Base-by-base conservation (phyloP, 2,113 vertebrate species). In the Chitala chitala region DNA sequence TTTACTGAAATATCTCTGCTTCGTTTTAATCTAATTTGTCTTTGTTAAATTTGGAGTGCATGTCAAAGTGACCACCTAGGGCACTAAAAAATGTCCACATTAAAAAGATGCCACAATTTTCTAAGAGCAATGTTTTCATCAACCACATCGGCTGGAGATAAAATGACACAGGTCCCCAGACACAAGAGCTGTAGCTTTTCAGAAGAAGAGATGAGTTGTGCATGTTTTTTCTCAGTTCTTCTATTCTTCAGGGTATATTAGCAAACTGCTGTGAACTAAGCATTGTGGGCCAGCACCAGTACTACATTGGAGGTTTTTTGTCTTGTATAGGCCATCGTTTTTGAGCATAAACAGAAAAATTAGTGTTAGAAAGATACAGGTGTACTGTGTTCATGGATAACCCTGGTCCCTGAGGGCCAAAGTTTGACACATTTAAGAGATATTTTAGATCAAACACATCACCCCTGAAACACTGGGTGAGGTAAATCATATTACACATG, bases 21-120 rank as follows among this genome's bases (percentile, higher is more conserved):
- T 63, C 17, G n/a, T 63, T 36, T 63, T 38, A n/a, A 63, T 63
- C 59, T 61, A 61, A 61, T 61, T 61, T 61, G 38, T 17, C 59
- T 63, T 63, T 63, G 33, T 63, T 36, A 63, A 63, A 38, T 15
- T 46, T 12, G 44, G 44, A 46, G 12, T 46, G 5, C 0, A 20
- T 63, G 17, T 36, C 13, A 6, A 6, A 33, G 29, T 61, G 59
- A 10, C 31, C 7, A 10, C 9, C 33, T 38, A 36, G 33, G 56
- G 29, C 33, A 24, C 56, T 31, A 31, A 33, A 8, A 33, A 33
- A 15, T 58, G 24, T 58, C 33, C 56, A 20, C 56, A 17, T n/a
- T 20, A 63, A 63, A 17, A 33, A 63, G 17, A 38, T 36, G 59
- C 59, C n/a, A 20, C n/a, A 5, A n/a, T 38, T 63, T 63, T 63